Conservation (phyloP, 35 echinoderm and acorn worm genomes). For the Apostichopus parvimensis region DNA sequence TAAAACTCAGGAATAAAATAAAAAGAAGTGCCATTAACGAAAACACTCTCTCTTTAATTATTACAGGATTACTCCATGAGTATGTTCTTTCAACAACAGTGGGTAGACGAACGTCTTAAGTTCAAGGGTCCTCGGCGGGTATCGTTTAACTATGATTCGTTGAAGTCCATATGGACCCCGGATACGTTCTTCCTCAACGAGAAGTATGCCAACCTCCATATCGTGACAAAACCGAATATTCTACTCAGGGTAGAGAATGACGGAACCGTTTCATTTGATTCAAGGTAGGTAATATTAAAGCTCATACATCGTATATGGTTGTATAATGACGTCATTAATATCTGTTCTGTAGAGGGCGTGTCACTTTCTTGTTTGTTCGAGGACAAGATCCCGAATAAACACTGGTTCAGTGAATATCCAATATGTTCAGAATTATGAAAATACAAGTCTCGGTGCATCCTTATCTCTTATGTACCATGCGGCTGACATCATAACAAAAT, state of each 20-base stretch:
- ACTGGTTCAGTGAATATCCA: too few relatives aligned
- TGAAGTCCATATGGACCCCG: neutral
- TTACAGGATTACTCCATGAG: neutral
- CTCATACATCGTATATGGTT: neutral
- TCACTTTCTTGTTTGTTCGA: too few relatives aligned
- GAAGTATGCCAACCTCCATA: neutral
- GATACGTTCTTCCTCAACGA: constrained; percentile 21
- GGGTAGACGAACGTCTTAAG: neutral
- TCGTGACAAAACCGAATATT: neutral
- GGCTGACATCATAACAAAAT: too few relatives aligned
- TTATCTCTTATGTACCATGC: too few relatives aligned
- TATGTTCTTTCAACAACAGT: constrained; percentile 20
- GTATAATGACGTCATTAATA: too few relatives aligned
- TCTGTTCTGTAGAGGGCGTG: too few relatives aligned
- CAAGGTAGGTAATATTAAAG: neutral
- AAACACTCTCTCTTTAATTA: neutral
- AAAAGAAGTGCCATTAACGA: neutral
- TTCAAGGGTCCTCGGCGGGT: neutral
- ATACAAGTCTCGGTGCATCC: too few relatives aligned
- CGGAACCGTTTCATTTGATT: neutral
- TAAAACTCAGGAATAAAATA: neutral
- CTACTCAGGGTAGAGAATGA: neutral
- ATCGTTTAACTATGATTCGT: neutral
- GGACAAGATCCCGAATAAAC: too few relatives aligned
- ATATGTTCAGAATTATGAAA: too few relatives aligned